Conservation (phyloP, 2,888 invertebrate species). For the Chymomyza fuscimana region DNA sequence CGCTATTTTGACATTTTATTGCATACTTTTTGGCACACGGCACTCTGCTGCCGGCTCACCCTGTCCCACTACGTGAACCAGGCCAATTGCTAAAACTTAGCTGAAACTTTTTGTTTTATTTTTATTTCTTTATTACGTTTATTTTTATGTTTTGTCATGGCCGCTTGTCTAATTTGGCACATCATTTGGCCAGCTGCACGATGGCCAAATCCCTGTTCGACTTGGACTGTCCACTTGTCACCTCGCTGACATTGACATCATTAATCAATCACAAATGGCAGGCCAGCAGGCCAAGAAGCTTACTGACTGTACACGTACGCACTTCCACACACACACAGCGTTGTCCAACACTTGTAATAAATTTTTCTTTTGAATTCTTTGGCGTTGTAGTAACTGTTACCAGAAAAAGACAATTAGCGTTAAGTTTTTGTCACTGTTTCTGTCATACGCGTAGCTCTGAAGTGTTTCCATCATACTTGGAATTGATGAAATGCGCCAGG, state of each 20-base stretch:
- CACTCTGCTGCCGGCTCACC: not conserved
- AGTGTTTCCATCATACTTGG: not conserved
- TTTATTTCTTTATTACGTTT: not conserved
- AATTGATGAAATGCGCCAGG: not conserved
- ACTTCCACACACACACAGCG: not conserved
- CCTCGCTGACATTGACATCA: constrained; percentile 64
- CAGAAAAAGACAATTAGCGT: constrained; percentile 54
- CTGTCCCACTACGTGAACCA: not conserved
- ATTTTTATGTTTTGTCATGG: constrained; percentile 5
- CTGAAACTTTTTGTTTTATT: not conserved
- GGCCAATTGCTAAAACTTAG: not conserved
- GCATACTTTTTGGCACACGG: constrained; percentile 43
- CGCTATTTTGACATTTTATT: constrained; percentile 68
- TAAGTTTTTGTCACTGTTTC: constrained; percentile 36
- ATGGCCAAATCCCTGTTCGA: constrained; percentile 38
- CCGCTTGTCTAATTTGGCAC: constrained; percentile 60
- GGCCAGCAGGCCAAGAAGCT: constrained; percentile 10
- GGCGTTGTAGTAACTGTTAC: constrained; percentile 1
- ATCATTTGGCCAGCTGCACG: constrained; percentile 52
- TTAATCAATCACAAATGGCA: constrained; percentile 63
- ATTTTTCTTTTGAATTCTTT: constrained; percentile 20
- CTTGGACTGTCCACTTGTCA: constrained; percentile 65
- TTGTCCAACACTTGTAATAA: not conserved
- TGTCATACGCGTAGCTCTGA: constrained; percentile 20
- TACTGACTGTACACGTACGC: not conserved